Conservation (phyloP, 2,888 invertebrate genomes). For the Drosophila differens region DNA sequence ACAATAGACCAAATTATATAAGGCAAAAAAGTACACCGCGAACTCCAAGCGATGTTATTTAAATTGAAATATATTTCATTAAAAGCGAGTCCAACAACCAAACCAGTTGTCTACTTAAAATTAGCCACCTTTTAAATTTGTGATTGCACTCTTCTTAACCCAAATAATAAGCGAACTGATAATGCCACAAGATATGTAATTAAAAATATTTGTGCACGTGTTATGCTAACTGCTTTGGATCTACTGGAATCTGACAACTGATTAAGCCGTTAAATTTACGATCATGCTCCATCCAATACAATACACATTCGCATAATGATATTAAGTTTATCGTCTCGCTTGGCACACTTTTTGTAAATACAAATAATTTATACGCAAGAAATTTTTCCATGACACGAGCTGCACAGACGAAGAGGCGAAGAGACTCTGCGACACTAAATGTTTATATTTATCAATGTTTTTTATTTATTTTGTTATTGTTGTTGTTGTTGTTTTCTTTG, state of each 20-base stretch:
- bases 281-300: conserved; percentile 20
- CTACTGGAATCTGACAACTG: conserved; percentile 4
- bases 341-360: conserved; percentile 30
- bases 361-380: conserved; percentile 26
- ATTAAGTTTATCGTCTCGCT: conserved; percentile 22
- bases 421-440: not conserved
- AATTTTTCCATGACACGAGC: conserved; percentile 48
- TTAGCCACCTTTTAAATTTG: conserved; percentile 37
- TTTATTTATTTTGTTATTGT: no score
- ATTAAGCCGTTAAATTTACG: conserved; percentile 19
- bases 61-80: conserved; percentile 9
- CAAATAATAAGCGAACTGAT: conserved; percentile 26
- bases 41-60: not conserved
- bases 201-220: conserved; percentile 7
- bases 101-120: conserved; percentile 64
- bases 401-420: not conserved
- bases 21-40: not conserved
- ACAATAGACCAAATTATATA: not conserved
- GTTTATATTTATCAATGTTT: not conserved
- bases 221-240: not conserved
- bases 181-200: conserved; percentile 12
- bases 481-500: not conserved
- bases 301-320: conserved; percentile 25
- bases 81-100: conserved; percentile 16
- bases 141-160: conserved; percentile 50